A percentile compares a stretch with the other conserved stretches of the same genome.
Conservation (phyloP, 2,113 vertebrate species). For the Apteryx mantelli region DNA sequence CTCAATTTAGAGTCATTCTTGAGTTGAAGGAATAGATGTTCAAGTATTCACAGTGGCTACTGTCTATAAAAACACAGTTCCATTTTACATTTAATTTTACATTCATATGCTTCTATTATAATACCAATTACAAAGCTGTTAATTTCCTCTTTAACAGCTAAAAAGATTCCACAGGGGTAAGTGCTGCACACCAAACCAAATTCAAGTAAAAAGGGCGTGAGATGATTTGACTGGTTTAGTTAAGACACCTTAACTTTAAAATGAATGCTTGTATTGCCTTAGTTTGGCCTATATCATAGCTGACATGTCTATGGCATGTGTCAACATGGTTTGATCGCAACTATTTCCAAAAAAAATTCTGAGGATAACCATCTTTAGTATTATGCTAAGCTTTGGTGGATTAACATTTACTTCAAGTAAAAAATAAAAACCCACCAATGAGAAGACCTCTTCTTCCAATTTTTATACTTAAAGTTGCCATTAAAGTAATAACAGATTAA, state of each 20-base stretch:
- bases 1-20: background rate
- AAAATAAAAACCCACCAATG: background rate
- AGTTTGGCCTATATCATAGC: background rate
- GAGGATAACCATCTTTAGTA: slow-evolving; percentile 58
- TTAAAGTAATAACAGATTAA: background rate
- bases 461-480: background rate
- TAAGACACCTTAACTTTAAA: background rate
- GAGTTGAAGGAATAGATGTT: background rate
- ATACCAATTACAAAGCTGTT: background rate
- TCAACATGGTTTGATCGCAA: background rate
- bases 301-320: background rate
- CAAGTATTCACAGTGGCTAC: background rate
- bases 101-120: background rate
- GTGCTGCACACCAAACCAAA: background rate
- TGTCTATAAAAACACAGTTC: background rate
- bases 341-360: background rate
- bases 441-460: background rate
- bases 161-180: background rate
- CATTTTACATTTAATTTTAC: background rate
- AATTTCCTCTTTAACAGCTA: background rate
- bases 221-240: background rate
- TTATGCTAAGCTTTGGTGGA: background rate
- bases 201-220: background rate
- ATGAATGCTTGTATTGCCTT: background rate
- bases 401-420: background rate